These are phyloP conservation scores for Dichetophora obliterata DNA, from an alignment of 2,888 invertebrate species.

Conservation along the genomic window DNA sequence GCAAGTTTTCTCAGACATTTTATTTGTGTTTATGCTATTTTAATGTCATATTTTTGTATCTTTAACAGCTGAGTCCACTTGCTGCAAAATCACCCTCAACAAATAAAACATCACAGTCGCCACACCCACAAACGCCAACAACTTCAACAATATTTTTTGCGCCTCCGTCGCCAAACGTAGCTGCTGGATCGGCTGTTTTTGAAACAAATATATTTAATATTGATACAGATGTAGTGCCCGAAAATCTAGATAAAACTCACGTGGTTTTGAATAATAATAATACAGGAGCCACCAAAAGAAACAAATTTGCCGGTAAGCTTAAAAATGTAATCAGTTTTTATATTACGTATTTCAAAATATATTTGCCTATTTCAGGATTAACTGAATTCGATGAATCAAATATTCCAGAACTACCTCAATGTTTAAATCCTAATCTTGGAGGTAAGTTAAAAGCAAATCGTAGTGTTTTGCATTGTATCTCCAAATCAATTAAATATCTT, in stretches of 20 bases:
- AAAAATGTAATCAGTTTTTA: background rate
- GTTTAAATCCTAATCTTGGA: conserved; percentile 51
- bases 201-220: conserved; percentile 46
- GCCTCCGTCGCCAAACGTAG: conserved; percentile 27
- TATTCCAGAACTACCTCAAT: conserved; percentile 58
- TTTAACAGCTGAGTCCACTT: conserved; percentile 58
- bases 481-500: too few relatives aligned
- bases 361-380: conserved; percentile 48
- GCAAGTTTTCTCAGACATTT: too few relatives aligned
- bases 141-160: conserved; percentile 23
- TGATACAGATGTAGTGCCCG: conserved; percentile 44
- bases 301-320: conserved; percentile 48
- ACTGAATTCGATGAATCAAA: conserved; percentile 61
- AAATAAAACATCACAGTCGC: conserved; percentile 49
- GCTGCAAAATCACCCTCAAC: conserved; percentile 52
- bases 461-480: too few relatives aligned
- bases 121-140: conserved; percentile 36
- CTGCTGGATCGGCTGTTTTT: conserved; percentile 39
- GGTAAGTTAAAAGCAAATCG: conserved; percentile 47
- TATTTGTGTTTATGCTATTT: too few relatives aligned
- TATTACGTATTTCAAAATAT: background rate
- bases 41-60: conserved; percentile 21
- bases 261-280: conserved; percentile 30
- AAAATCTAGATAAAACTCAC: conserved; percentile 28
- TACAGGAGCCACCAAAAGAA: conserved; percentile 43